Evolutionary conservation across 2,888 invertebrate genomes (phyloP).

Genomic region (Mimumesa dahlbomi): DNA sequence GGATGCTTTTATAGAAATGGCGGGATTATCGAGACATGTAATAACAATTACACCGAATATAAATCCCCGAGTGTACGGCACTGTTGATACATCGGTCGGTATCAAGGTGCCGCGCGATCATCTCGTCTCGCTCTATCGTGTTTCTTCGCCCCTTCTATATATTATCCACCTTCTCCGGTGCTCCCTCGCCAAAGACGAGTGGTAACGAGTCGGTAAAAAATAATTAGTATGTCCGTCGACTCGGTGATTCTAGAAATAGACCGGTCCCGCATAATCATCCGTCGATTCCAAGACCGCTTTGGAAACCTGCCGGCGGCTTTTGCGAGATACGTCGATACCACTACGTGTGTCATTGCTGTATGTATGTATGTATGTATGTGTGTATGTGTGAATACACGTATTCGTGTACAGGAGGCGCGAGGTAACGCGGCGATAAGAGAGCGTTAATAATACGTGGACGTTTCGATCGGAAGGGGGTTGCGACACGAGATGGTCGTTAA

Average conservation of each 20-base stretch:
- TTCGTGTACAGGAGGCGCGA: no score
- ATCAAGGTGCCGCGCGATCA: no score
- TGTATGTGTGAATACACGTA: no score
- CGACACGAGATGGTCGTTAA: no score
- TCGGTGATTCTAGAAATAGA: slow-evolving; percentile 77
- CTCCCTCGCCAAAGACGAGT: slow-evolving; percentile 60
- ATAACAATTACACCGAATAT: no score
- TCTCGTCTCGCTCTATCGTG: slow-evolving; percentile 3
- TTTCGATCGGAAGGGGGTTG: no score
- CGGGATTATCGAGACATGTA: no score
- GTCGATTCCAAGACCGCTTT: slow-evolving; percentile 74
- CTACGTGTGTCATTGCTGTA: background rate
- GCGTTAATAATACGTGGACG: no score
- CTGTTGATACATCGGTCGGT: no score
- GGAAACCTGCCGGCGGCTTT: slow-evolving; percentile 73
- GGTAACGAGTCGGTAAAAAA: slow-evolving; percentile 71
- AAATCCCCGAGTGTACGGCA: no score
- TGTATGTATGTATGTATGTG: background rate
- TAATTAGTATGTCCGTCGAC: slow-evolving; percentile 75
- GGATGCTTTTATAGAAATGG: no score
- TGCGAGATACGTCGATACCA: slow-evolving; percentile 39
- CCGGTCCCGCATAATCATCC: slow-evolving; percentile 74
- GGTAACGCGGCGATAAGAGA: no score
- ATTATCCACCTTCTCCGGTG: slow-evolving; percentile 30
- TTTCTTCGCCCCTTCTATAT: slow-evolving; percentile 30